A percentile compares a stretch with the other conserved stretches of the same genome.
Evolutionary conservation across 2,797 vertebrate species (phyloP).

Genomic region (Chiroxiphia lanceolata): DNA sequence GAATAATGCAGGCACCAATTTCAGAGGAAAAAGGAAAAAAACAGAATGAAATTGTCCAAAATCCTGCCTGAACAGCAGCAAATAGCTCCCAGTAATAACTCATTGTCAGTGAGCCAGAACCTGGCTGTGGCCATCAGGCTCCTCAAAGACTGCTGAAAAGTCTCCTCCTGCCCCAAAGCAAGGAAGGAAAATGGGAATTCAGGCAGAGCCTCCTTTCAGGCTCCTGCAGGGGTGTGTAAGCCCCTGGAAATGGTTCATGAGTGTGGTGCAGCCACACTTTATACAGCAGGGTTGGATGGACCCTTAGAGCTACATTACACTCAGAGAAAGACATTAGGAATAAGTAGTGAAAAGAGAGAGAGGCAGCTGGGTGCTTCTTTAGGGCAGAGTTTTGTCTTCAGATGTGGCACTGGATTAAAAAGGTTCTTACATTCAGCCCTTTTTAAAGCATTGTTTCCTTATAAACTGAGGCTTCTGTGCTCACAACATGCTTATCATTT

Average conservation of each 20-base stretch:
- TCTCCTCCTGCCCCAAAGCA: fast-evolving
- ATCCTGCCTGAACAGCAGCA: not conserved
- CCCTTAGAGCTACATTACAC: not conserved
- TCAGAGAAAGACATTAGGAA: not conserved
- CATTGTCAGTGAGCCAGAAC: not conserved
- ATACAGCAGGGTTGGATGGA: not conserved
- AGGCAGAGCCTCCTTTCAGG: not conserved
- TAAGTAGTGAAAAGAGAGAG: not conserved
- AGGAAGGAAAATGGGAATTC: not conserved
- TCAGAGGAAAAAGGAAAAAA: not conserved
- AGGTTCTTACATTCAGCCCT: not conserved
- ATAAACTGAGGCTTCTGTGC: not conserved
- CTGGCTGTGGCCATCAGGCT: not conserved
- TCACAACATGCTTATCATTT: not conserved
- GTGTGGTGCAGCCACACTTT: not conserved
- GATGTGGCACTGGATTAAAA: not conserved
- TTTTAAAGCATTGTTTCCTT: not conserved
- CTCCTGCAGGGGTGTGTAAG: not conserved
- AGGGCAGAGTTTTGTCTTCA: not conserved
- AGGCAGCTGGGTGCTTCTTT: not conserved
- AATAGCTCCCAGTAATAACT: not conserved
- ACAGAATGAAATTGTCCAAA: not conserved
- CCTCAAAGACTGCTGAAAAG: not conserved
- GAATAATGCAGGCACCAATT: not conserved
- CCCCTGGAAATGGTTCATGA: not conserved